A percentile compares a stretch with the other conserved stretches of the same genome.
Evolutionary conservation across 2,797 vertebrate species (phyloP).

Genomic region (Epinephelus malabaricus): DNA sequence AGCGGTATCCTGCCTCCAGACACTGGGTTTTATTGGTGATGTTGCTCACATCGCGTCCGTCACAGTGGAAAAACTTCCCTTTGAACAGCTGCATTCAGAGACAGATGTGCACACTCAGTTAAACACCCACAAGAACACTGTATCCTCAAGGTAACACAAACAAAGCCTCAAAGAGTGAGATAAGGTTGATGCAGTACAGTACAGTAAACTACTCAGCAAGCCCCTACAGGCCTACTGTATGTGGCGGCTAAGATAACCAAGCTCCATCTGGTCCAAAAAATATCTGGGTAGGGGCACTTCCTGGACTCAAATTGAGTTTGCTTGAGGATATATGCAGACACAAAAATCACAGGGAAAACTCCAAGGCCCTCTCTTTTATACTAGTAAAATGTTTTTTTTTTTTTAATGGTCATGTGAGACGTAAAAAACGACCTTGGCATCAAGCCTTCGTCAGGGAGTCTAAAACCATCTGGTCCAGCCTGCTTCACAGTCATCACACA

Average conservation of each 20-base stretch:
- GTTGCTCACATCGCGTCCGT: conserved; percentile 91
- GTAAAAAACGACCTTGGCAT: too few species aligned
- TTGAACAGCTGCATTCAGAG: conserved; percentile 91
- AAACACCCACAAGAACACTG: conserved; percentile 27
- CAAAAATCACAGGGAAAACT: too few species aligned
- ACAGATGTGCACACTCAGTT: conserved; percentile 42
- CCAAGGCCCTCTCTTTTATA: too few species aligned
- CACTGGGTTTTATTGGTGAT: conserved; percentile 94
- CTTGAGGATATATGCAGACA: too few species aligned
- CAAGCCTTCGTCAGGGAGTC: too few species aligned
- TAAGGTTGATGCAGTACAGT: conserved; percentile 7
- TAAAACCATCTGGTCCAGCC: conserved; percentile 43
- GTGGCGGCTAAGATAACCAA: conserved; percentile 27
- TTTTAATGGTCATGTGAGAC: too few species aligned
- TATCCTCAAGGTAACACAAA: conserved; percentile 40
- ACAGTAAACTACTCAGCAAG: conserved; percentile 31
- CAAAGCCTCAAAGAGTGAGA: conserved; percentile 26
- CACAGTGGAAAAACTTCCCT: conserved; percentile 96
- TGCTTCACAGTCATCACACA: conserved; percentile 41
- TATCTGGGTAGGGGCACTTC: too few species aligned
- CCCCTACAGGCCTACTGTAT: conserved; percentile 25
- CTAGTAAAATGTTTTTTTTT: too few species aligned
- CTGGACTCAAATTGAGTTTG: too few species aligned
- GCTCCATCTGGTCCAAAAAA: conserved; percentile 47
- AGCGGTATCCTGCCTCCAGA: conserved; percentile 87